A percentile compares a stretch with the other conserved stretches of the same genome.
Conservation (phyloP, 2,888 invertebrate genomes). For the Heliconius erato region DNA sequence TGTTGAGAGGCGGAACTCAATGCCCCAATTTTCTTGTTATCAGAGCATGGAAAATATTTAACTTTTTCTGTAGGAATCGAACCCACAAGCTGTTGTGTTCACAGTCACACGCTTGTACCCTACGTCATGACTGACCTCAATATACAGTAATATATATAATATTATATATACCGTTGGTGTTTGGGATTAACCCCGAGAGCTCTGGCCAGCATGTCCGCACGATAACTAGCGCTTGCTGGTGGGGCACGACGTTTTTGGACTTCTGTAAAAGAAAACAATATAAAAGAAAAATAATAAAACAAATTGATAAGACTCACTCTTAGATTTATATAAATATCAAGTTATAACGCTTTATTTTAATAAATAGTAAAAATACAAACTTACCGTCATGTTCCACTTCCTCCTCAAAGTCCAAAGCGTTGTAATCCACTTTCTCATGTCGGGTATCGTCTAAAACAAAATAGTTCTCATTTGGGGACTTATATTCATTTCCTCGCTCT, state of each 20-base stretch:
- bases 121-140: too few relatives aligned
- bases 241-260: neutral
- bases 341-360: neutral
- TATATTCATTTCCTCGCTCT: neutral
- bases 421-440: constrained; percentile 87
- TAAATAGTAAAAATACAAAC: neutral
- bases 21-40: too few relatives aligned
- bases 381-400: constrained; percentile 85
- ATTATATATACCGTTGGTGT: constrained; percentile 63
- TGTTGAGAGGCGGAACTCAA: too few relatives aligned
- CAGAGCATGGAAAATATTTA: too few relatives aligned
- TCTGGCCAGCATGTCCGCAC: constrained; percentile 82
- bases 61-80: too few relatives aligned
- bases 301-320: neutral
- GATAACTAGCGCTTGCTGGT: neutral
- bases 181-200: constrained; percentile 85
- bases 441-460: constrained; percentile 66
- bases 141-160: neutral
- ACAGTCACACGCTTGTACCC: too few relatives aligned
- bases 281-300: neutral
- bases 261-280: neutral
- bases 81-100: too few relatives aligned
- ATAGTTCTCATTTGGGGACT: neutral
- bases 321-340: too few relatives aligned
- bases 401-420: constrained; percentile 90